Evolutionary conservation across 2,113 vertebrate genomes (phyloP), one percentile per base, ranked within the genome.

Genomic region (Rousettus leschenaultii): DNA sequence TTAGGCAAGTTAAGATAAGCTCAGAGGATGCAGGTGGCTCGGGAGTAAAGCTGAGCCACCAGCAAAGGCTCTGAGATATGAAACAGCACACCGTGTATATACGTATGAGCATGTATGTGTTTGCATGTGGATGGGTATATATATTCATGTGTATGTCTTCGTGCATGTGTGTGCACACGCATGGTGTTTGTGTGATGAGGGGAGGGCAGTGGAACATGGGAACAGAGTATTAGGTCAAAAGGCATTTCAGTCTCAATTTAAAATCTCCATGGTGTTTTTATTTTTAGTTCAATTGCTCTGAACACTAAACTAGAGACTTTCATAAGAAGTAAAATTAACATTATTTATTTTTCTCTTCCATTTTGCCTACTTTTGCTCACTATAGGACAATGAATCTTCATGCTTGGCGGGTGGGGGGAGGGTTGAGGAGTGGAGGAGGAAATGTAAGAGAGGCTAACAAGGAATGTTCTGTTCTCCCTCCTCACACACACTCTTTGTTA

Each of bases 251-350:
- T 63, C 9, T 86, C 10, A 28, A 48, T 45, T 22, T 89, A 53
- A 0, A 22, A 45, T 70, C 14, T 38, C 21, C 12, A 2, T 55
- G 15, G 28, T 68, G 16, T 71, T 93, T 91, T 43, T 55, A 38
- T 84, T 87, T 5, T 94, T 87, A 40, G 4, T 96, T 75, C 19
- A 85, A 21, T 61, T 89, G 3, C 38, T 92, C 33, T 89, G 35
- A 80, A 9, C 2, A 22, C 30, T 40, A 51, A 65, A 26, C 35
- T 28, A 35, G 22, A 66, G 3, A 40, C 16, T 14, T 48, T 48
- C 48, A 14, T 48, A 55, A 43, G 26, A 86, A 68, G 19, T 28
- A 55, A 79, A 89, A 74, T 51, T 79, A 51, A 35, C 24, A 24
- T 24, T 86, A 24, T 28, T 30, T 55, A 55, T 43, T 77, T 93